Evolutionary conservation across 2,888 invertebrate genomes (phyloP), one percentile per base, ranked within the genome.

Genomic region (Timema cristinae): DNA sequence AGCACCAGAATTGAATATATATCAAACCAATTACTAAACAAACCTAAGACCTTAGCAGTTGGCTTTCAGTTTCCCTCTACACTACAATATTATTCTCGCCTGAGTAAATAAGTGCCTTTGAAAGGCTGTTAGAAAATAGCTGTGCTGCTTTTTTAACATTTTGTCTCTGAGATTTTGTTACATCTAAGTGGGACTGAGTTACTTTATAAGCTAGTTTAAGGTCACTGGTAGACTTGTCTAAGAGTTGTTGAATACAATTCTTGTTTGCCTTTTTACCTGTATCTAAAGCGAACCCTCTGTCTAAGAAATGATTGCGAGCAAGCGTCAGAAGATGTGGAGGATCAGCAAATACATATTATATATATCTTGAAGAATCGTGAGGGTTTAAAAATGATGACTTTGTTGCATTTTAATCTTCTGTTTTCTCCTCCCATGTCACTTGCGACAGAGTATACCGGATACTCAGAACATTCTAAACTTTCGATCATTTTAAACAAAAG

Each of bases 71-170:
- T 11, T 56, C 16, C 16, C 32, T 32, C 59, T 16, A 59, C 32
- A 16, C 59, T 16, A 59, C 32, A 16, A n/a, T 8, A 16, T 59
- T 59, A 59, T 59, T 59, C 32, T 59, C 56, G 8, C 56, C 56
- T 13, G 56, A 8, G 6, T 56, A 56, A 15, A 56, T 2, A n/a
- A 56, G 56, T 56, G 56, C 7, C 16, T 56, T 56, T n/a, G 56
- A 56, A 11, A 56, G 56, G 16, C 56, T 56, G 56, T 56, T 56
- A 13, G 56, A 56, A 56, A 56, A 56, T 16, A 56, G 2, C 13
- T 56, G 56, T 56, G 56, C 56, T 56, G 56, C 56, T 15, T 15
- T n/a, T 56, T 56, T 56, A 13, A 56, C 8, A 56, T 56, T 56
- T 16, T 56, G 8, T 16, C 56, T 56, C 16, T 56, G 56, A 11